These are phyloP conservation scores for Amphiprion percula DNA, from an alignment of 2,113 vertebrate genomes.

Conservation along the genomic window DNA sequence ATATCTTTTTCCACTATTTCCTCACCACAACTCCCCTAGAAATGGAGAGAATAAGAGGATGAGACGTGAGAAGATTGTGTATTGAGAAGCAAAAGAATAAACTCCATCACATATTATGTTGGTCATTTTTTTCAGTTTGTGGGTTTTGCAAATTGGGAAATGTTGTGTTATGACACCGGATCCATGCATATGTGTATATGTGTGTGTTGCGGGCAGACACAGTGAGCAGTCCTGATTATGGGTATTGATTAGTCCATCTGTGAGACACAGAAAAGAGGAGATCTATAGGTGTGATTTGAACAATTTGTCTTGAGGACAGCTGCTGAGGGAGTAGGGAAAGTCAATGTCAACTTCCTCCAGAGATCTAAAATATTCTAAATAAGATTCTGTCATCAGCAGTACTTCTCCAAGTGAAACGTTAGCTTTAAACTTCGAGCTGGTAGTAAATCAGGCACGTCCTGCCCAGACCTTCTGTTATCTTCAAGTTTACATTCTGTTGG, in stretches of 20 bases:
- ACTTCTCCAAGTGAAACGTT: constrained; percentile 12
- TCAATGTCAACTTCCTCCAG: constrained; percentile 10
- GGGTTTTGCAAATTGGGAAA: constrained; percentile 11
- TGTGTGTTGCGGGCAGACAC: constrained; percentile 2
- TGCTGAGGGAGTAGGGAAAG: constrained; percentile 18
- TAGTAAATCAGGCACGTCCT: neutral
- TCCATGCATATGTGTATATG: neutral
- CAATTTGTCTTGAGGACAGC: constrained; percentile 41
- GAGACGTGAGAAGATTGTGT: too few relatives aligned
- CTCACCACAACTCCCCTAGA: too few relatives aligned
- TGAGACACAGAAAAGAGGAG: constrained; percentile 33
- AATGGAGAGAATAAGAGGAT: too few relatives aligned
- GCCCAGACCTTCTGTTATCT: constrained; percentile 27
- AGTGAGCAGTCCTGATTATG: constrained; percentile 30
- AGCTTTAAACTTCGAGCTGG: constrained; percentile 8
- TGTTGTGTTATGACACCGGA: constrained; percentile 7
- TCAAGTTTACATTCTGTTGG: constrained; percentile 25
- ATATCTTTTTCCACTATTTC: too few relatives aligned
- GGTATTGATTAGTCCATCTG: constrained; percentile 65
- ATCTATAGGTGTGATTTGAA: constrained; percentile 58
- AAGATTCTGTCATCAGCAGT: constrained; percentile 4
- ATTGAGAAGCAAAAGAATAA: neutral
- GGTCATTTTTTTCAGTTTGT: neutral
- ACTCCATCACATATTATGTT: neutral
- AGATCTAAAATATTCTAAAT: constrained; percentile 18